A percentile compares a stretch with the other conserved stretches of the same genome.
Evolutionary conservation across 1,140 invertebrate species (phyloP).

Genomic region (Cryptotermes secundus): DNA sequence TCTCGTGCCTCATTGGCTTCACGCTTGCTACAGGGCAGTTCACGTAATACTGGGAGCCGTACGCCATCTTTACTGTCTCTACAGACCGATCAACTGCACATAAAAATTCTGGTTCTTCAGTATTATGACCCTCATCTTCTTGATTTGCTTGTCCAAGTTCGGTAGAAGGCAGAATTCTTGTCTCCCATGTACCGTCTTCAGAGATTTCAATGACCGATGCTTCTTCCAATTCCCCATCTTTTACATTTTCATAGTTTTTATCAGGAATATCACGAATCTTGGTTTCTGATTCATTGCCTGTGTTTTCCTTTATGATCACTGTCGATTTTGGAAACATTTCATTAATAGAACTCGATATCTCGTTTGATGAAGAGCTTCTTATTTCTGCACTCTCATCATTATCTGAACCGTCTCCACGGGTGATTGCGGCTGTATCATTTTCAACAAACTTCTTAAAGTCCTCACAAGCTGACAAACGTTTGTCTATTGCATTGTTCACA

Average conservation of each 20-base stretch:
- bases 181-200: slow-evolving; percentile 39
- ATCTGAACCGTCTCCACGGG: too few species aligned
- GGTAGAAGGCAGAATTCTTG: background rate
- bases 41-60: slow-evolving; percentile 35
- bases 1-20: slow-evolving; percentile 27
- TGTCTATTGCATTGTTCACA: background rate
- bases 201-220: slow-evolving; percentile 39
- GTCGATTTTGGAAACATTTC: too few species aligned
- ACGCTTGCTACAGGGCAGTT: slow-evolving; percentile 36
- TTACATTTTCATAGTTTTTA: too few species aligned
- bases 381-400: too few species aligned
- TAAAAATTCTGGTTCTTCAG: background rate
- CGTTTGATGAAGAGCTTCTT: too few species aligned
- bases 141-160: slow-evolving; percentile 29
- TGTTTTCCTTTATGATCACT: too few species aligned
- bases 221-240: background rate
- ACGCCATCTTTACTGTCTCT: background rate
- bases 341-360: too few species aligned
- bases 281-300: too few species aligned
- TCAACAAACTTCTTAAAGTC: too few species aligned
- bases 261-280: background rate
- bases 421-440: too few species aligned
- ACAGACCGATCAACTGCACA: background rate
- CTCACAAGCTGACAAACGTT: background rate
- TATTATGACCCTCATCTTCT: background rate